phyloP scores from a whole-genome alignment of 2,113 vertebrate genomes.

The Rhadina sibilatrix region DNA sequence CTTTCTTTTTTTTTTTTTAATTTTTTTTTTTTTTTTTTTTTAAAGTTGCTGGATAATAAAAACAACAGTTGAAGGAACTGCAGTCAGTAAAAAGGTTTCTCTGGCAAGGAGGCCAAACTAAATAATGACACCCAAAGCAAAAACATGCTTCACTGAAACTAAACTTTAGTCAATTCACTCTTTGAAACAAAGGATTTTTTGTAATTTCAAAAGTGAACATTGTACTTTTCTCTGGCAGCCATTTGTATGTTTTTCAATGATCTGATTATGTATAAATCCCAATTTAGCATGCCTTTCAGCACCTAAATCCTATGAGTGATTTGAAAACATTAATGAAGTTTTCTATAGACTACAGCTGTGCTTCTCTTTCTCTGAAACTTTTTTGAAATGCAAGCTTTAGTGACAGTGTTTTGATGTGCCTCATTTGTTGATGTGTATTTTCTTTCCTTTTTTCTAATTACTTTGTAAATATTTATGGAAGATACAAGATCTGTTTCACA shows the following conservation, averaged over 20 bases:
- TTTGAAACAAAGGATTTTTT: slow-evolving; percentile 80
- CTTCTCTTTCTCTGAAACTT: slow-evolving; percentile 50
- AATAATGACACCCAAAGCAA: slow-evolving; percentile 84
- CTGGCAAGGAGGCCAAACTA: slow-evolving; percentile 76
- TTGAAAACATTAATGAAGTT: slow-evolving; percentile 74
- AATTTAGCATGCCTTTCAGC: slow-evolving; percentile 75
- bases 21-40: not conserved
- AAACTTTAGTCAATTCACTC: slow-evolving; percentile 77
- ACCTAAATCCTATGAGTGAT: slow-evolving; percentile 73
- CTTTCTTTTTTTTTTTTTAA: not conserved
- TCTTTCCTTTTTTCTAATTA: slow-evolving; percentile 33
- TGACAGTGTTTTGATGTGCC: slow-evolving; percentile 60
- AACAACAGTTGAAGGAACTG: slow-evolving; percentile 70
- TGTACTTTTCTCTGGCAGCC: slow-evolving; percentile 77
- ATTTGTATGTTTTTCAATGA: slow-evolving; percentile 78
- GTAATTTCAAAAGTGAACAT: slow-evolving; percentile 81
- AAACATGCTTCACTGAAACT: slow-evolving; percentile 80
- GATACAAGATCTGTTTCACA: slow-evolving; percentile 29
- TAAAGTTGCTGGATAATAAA: slow-evolving; percentile 65
- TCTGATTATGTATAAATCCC: slow-evolving; percentile 78
- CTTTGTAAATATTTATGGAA: slow-evolving; percentile 59
- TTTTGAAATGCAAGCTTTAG: slow-evolving; percentile 53
- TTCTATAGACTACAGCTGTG: slow-evolving; percentile 58
- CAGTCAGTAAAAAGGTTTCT: slow-evolving; percentile 73
- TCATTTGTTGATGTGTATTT: slow-evolving; percentile 52